Evolutionary conservation across 2,888 invertebrate species (phyloP), one percentile per base, ranked within the genome.

Genomic region (Saturnia japonica): DNA sequence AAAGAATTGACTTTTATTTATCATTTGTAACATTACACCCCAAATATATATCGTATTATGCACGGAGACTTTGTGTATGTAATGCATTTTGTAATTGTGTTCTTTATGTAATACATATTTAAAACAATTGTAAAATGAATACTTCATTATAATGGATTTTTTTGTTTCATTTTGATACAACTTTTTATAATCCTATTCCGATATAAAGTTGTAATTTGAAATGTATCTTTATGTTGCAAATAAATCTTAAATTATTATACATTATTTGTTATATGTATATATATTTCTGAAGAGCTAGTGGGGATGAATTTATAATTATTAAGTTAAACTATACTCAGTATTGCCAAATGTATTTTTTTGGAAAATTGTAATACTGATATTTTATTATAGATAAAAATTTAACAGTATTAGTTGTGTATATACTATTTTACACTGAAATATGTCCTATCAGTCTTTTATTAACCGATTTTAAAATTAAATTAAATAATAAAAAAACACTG

Each of bases 231-330:
- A 54, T 22, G 8, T 11, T 54, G 22, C n/a, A 54, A 19, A 4
- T 19, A 19, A 9, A 4, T 19, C 47, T 19, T 47, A 47, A 43
- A 47, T 16, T 47, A 47, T 54, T 22, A 34, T 34, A 34, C 34
- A 4, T 34, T 34, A 6, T 4, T 34, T 34, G 2, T 34, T 34
- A 34, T 2, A 6, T 34, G 54, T 54, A 54, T 62, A 16, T 54
- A 54, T 62, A 16, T 62, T 19, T 28, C 16, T 62, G 8, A 62
- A 28, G 28, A 28, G 16, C 34, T 3, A 16, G 62, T 28, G 34
- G 60, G 34, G 14, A 34, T 62, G 34, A 28, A 62, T 62, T 14
- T 62, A 34, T 62, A 16, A 62, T 62, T 62, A 34, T 62, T 62
- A 34, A 16, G n/a, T 62, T 54, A 54, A 22, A 54, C 22, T 51